A percentile compares a stretch with the other conserved stretches of the same genome.
These are phyloP conservation scores for Eurytoma californica DNA, from an alignment of 2,888 invertebrate species.

Conservation along the genomic window DNA sequence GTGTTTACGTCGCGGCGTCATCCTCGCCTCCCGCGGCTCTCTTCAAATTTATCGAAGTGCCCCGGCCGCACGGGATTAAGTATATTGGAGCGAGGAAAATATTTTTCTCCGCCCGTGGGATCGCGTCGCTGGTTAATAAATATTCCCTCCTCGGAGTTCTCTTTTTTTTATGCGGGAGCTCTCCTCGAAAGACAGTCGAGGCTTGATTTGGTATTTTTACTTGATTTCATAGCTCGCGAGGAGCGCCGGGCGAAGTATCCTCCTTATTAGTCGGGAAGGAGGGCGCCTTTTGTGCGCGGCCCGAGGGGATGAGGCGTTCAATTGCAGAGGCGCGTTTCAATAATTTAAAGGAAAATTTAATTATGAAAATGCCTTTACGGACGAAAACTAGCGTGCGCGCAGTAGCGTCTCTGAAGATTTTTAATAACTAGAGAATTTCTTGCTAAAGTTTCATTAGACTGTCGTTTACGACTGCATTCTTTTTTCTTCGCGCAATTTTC, in stretches of 20 bases:
- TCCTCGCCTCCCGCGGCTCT: constrained; percentile 1
- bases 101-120: background rate
- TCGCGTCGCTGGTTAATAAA: background rate
- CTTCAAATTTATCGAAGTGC: constrained; percentile 27
- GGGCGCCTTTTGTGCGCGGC: too few relatives aligned
- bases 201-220: too few relatives aligned
- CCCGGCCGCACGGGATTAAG: background rate
- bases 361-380: constrained; percentile 21
- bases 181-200: too few relatives aligned
- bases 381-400: background rate
- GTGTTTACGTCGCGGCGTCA: background rate
- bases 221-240: too few relatives aligned
- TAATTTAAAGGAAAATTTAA: constrained; percentile 33
- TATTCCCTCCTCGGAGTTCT: background rate
- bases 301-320: background rate
- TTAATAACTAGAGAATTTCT: constrained; percentile 31
- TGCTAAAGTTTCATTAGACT: constrained; percentile 13
- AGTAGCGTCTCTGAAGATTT: constrained; percentile 11
- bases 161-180: background rate
- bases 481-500: constrained; percentile 18
- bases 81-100: background rate
- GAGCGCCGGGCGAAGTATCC: too few relatives aligned
- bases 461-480: constrained; percentile 24
- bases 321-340: background rate
- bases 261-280: too few relatives aligned